Evolutionary conservation across 2,888 invertebrate genomes (phyloP).

Genomic region (Dioctria rufipes): DNA sequence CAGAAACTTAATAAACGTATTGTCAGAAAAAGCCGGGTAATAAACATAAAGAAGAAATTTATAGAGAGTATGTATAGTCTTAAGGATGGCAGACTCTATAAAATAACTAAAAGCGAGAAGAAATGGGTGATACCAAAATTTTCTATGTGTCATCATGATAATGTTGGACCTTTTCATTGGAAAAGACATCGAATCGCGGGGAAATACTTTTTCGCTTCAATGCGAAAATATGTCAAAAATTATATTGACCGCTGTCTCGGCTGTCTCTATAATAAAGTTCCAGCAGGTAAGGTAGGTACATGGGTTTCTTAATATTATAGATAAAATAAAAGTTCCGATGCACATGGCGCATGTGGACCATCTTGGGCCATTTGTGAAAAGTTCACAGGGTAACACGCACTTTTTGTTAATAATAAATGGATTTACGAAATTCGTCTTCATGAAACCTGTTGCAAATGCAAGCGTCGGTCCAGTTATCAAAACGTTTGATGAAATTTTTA

Average conservation of each 20-base stretch:
- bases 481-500: constrained; percentile 20
- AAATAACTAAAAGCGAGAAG: neutral
- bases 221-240: constrained; percentile 66
- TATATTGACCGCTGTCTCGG: constrained; percentile 63
- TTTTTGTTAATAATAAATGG: constrained; percentile 60
- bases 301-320: constrained; percentile 61
- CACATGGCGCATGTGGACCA: constrained; percentile 61
- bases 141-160: constrained; percentile 48
- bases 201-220: constrained; percentile 68
- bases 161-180: constrained; percentile 58
- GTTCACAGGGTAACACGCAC: constrained; percentile 60
- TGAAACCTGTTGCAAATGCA: too few relatives aligned
- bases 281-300: constrained; percentile 59
- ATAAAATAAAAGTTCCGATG: neutral
- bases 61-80: neutral
- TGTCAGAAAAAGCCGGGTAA: constrained; percentile 5
- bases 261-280: constrained; percentile 66
- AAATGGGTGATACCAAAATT: neutral
- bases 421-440: too few relatives aligned
- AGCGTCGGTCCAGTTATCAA: too few relatives aligned
- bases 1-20: constrained; percentile 55
- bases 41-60: neutral
- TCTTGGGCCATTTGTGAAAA: constrained; percentile 62
- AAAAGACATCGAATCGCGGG: constrained; percentile 62
- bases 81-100: neutral